Conservation (phyloP, 2,888 invertebrate species). For the Eupithecia dodoneata region DNA sequence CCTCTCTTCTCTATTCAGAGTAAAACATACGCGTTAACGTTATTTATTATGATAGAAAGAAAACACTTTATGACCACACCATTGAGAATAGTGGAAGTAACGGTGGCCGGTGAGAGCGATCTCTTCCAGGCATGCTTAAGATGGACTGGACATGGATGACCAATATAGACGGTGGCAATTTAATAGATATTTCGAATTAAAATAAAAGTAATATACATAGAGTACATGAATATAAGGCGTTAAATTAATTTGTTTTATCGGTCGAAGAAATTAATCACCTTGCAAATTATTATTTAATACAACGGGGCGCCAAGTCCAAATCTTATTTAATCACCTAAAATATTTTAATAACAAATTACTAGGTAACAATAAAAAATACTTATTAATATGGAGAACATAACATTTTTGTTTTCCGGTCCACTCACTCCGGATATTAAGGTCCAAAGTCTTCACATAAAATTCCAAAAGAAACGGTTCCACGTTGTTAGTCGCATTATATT, state of each 20-base stretch:
- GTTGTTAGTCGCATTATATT: slow-evolving; percentile 26
- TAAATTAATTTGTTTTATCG: neutral
- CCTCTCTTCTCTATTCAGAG: neutral
- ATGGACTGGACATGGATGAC: no score
- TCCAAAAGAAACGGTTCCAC: neutral
- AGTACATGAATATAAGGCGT: neutral
- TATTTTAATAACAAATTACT: neutral
- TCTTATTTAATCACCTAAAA: neutral
- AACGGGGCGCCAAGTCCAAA: neutral
- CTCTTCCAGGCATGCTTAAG: no score
- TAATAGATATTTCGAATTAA: no score
- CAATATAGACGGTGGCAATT: no score
- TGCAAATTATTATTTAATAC: neutral
- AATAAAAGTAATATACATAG: no score
- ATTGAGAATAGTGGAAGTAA: no score
- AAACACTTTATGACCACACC: no score
- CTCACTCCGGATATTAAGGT: neutral
- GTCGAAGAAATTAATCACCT: neutral
- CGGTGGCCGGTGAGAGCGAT: no score
- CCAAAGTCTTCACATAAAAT: neutral
- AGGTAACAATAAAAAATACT: neutral
- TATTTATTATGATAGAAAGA: neutral
- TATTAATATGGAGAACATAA: neutral
- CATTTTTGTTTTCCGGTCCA: neutral
- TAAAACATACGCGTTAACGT: neutral